Conservation (phyloP, 2,113 vertebrate species). For the Tretioscincus oriximinensis region DNA sequence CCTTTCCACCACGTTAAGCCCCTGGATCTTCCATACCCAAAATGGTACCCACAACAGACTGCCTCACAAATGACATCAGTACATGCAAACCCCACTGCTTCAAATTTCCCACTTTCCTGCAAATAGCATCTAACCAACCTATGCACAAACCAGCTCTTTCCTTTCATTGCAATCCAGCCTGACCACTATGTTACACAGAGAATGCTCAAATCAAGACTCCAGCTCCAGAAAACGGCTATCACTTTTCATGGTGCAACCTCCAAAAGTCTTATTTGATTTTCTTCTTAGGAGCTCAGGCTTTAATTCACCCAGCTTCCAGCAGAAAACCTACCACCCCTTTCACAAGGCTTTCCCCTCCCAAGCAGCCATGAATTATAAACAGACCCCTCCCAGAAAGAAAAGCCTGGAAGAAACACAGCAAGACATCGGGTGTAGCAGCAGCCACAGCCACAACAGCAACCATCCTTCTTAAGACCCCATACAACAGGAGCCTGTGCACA, state of each 20-base stretch:
- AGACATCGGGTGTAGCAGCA: background rate
- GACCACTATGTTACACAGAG: too few species aligned
- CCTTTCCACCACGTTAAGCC: background rate
- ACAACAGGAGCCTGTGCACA: background rate
- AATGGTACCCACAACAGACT: background rate
- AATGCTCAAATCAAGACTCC: background rate
- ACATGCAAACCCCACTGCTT: background rate
- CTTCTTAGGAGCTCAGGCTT: background rate
- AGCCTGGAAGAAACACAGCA: background rate
- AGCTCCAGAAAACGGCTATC: background rate
- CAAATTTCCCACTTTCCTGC: background rate
- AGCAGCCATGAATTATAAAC: background rate
- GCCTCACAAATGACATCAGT: background rate
- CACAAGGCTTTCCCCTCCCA: background rate
- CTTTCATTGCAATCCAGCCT: background rate
- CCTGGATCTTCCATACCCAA: background rate
- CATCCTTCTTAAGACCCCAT: background rate
- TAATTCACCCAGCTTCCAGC: background rate
- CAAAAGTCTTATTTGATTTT: background rate
- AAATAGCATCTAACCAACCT: background rate
- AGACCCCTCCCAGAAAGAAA: conserved; percentile 14
- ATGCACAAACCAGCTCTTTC: background rate
- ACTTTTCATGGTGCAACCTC: background rate
- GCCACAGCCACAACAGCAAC: too few species aligned
- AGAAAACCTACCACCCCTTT: background rate